A percentile compares a stretch with the other conserved stretches of the same genome.
Evolutionary conservation across 2,888 invertebrate species (phyloP).

Genomic region (Homarus gammarus): DNA sequence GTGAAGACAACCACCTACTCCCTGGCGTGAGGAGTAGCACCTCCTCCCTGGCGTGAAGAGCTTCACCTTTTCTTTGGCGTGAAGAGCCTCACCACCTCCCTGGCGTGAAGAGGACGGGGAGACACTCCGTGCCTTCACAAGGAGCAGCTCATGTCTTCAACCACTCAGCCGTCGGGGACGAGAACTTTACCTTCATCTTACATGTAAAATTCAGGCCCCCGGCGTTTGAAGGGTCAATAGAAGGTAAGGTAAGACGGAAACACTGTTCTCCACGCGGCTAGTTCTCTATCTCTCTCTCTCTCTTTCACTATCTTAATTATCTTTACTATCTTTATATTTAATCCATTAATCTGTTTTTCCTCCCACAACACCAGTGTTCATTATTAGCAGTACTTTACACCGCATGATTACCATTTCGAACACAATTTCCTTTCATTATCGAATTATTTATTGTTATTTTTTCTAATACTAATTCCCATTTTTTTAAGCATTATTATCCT

Average conservation of each 20-base stretch:
- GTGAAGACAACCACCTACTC: no score
- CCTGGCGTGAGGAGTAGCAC: no score
- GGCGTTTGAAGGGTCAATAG: slow-evolving; percentile 49
- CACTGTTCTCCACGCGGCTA: neutral
- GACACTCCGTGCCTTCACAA: no score
- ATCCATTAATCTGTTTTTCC: no score
- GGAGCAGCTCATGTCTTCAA: slow-evolving; percentile 22
- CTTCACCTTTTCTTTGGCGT: no score
- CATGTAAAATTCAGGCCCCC: slow-evolving; percentile 57
- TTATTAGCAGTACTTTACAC: no score
- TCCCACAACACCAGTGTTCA: no score
- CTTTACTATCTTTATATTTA: neutral
- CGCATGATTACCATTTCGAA: no score
- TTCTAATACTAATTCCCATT: neutral
- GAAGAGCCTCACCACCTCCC: neutral
- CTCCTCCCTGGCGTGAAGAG: no score
- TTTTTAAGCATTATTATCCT: neutral
- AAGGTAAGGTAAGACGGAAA: neutral
- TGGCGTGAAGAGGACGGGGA: neutral
- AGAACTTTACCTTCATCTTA: slow-evolving; percentile 47
- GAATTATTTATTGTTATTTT: neutral
- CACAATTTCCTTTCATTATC: neutral
- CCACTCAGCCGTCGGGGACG: slow-evolving; percentile 58
- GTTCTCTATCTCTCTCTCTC: slow-evolving; percentile 28
- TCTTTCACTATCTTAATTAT: neutral